phyloP scores from a whole-genome alignment of 2,113 vertebrate species.

The Xiphorhynchus elegans region DNA sequence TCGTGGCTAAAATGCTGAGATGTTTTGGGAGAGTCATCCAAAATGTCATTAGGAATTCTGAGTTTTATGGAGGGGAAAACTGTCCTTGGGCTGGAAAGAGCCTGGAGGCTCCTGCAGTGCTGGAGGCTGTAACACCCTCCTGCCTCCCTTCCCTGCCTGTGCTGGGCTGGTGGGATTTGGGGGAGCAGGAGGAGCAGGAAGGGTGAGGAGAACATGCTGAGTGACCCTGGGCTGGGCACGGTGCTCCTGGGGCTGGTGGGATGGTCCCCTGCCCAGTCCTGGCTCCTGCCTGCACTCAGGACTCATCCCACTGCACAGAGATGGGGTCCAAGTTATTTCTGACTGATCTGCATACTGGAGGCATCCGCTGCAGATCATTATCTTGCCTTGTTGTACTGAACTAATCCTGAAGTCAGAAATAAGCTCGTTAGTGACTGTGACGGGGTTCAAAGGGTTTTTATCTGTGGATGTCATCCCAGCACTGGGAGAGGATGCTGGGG shows the following conservation, averaged over 20 bases:
- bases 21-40: not conserved
- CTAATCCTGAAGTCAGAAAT: rapidly evolving
- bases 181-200: not conserved
- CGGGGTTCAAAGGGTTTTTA: not conserved
- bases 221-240: not conserved
- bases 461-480: rapidly evolving
- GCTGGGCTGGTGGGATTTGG: not conserved
- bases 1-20: rapidly evolving
- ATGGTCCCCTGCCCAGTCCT: not conserved
- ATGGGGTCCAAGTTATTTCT: not conserved
- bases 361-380: not conserved
- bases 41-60: not conserved
- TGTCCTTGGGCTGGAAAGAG: not conserved
- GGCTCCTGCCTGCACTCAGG: not conserved
- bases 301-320: not conserved
- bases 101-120: not conserved
- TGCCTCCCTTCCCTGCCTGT: not conserved
- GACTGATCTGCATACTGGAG: not conserved
- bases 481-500: not conserved
- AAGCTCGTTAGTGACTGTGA: rapidly evolving
- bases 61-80: not conserved
- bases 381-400: not conserved
- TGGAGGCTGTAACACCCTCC: not conserved
- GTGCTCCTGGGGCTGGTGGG: not conserved
- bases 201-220: too few relatives aligned